These are phyloP conservation scores for Metaphire vulgaris DNA, from an alignment of 1,140 invertebrate species.

Conservation along the genomic window DNA sequence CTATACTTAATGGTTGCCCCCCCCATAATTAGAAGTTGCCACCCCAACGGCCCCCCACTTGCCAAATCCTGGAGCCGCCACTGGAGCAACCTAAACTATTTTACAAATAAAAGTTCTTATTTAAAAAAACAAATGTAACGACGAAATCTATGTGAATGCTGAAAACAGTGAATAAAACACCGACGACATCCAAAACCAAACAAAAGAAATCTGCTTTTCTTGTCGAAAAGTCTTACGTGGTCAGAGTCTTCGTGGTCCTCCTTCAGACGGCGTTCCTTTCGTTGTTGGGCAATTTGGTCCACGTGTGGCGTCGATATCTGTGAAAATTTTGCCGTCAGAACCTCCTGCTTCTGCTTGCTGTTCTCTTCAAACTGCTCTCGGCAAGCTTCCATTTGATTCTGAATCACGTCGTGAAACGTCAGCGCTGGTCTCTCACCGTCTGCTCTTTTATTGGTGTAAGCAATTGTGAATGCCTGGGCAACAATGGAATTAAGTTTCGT, in stretches of 20 bases:
- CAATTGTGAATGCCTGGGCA: conserved; percentile 85
- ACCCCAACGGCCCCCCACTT: too few species aligned
- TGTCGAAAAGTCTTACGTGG: too few species aligned
- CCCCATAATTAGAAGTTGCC: too few species aligned
- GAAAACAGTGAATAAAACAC: too few species aligned
- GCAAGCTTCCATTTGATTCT: conserved; percentile 45
- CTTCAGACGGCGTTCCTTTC: conserved; percentile 15
- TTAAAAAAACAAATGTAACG: too few species aligned
- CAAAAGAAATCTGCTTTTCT: too few species aligned
- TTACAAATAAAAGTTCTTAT: too few species aligned
- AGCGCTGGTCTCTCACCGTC: conserved; percentile 33
- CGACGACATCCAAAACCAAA: too few species aligned
- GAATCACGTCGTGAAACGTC: conserved; percentile 50
- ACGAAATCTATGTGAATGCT: too few species aligned
- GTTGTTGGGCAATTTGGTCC: conserved; percentile 11
- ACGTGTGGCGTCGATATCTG: conserved; percentile 27
- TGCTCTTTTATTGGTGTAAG: conserved; percentile 56
- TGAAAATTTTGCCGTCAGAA: conserved; percentile 18
- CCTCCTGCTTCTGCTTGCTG: conserved; percentile 23
- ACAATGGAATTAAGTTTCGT: conserved; percentile 79
- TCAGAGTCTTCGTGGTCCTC: background rate
- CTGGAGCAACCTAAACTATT: too few species aligned
- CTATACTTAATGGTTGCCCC: too few species aligned
- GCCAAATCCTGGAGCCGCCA: too few species aligned
- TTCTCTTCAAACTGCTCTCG: conserved; percentile 42